Evolutionary conservation across 2,888 invertebrate genomes (phyloP), one percentile per base, ranked within the genome.

Genomic region (Tortricodes alternella): DNA sequence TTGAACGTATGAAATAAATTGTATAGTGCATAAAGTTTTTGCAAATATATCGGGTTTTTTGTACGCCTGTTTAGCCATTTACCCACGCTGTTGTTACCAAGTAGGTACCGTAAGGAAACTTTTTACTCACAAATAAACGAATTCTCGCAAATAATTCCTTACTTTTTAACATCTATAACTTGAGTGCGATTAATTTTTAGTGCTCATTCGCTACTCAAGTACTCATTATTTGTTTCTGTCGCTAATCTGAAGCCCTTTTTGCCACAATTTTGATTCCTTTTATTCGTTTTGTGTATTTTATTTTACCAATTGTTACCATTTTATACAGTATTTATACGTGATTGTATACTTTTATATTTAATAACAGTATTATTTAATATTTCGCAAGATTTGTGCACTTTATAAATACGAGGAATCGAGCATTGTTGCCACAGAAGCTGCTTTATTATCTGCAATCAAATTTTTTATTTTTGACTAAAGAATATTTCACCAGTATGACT

Each of bases 281-380:
- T 64, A 73, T 78, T 76, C 71, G 73, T 70, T 65, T 50, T 68
- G 74, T 71, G 71, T 62, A 66, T 61, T 62, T 70, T 62, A 65
- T 62, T 71, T 82, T 81, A 80, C 78, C 79, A 76, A 70, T 68
- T 74, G 80, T 83, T 82, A 82, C 81, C 82, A 82, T 79, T 55
- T 77, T 73, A 53, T 51, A 46, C 58, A 58, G 57, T 61, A 56
- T 70, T 66, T 68, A 66, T 73, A 67, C 62, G 58, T 65, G 69
- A 66, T 72, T 70, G 70, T 75, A 72, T 67, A 66, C 70, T 69
- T 62, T 60, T 67, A 61, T 57, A 58, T 35, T 29, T 48, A 67
- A 60, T 46, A 61, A 71, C 79, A 80, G 83, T 83, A 83, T 83
- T 81, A 81, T 82, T 83, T 81, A 81, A 74, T 74, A 71, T 72